Evolutionary conservation across 2,797 vertebrate genomes (phyloP).

Genomic region (Scyliorhinus canicula): DNA sequence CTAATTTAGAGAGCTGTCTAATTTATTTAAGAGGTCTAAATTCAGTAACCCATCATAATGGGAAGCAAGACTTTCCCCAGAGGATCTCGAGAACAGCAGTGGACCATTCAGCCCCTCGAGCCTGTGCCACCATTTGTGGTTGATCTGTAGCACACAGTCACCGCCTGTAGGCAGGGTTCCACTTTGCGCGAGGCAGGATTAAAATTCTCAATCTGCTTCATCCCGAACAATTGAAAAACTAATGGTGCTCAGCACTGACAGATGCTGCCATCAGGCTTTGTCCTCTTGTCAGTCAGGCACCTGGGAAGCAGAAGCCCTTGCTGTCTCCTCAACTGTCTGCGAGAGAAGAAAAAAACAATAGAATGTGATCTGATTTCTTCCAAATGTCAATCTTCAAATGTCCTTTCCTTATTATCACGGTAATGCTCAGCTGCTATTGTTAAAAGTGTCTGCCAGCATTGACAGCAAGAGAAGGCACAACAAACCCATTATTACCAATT

Average conservation of each 20-base stretch:
- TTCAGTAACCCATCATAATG: neutral
- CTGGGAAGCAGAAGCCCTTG: neutral
- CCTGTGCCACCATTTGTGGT: neutral
- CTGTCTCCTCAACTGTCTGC: neutral
- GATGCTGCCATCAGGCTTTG: neutral
- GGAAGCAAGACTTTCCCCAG: neutral
- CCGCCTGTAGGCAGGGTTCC: neutral
- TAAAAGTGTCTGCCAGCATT: neutral
- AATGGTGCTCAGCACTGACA: neutral
- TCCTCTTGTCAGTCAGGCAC: neutral
- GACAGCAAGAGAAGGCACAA: neutral
- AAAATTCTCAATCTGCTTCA: neutral
- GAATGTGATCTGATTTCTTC: neutral
- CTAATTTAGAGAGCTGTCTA: too few species aligned
- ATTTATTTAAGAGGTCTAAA: neutral
- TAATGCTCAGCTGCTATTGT: neutral
- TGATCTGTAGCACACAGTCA: neutral
- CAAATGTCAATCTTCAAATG: conserved; percentile 28
- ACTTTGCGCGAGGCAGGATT: neutral
- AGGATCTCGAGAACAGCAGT: neutral
- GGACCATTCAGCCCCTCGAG: neutral
- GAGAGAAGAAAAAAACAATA: neutral
- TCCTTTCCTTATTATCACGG: neutral
- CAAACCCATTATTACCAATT: neutral
- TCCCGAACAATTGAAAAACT: neutral